Evolutionary conservation across 2,888 invertebrate genomes (phyloP).

Genomic region (Ormyrus rosae): DNA sequence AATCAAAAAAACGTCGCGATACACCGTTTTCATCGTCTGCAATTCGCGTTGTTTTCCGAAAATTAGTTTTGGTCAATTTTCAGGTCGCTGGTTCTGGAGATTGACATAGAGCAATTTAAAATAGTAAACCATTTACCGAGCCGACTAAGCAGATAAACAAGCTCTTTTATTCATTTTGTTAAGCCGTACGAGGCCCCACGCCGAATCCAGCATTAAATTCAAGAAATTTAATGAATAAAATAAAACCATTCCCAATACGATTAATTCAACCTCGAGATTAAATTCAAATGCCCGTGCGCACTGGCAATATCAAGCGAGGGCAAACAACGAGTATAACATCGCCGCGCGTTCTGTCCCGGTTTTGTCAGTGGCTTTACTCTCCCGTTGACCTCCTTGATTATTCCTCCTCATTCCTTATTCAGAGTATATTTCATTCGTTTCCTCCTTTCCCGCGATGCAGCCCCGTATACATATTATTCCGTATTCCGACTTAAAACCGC

Average conservation of each 20-base stretch:
- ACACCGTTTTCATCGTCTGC: too few relatives aligned
- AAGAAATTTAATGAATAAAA: too few relatives aligned
- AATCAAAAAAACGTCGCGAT: too few relatives aligned
- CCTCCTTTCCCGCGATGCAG: conserved; percentile 60
- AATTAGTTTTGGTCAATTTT: not conserved
- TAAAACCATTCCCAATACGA: not conserved
- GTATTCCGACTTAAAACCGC: conserved; percentile 60
- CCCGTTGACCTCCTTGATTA: conserved; percentile 63
- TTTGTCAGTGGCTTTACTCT: conserved; percentile 40
- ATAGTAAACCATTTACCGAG: not conserved
- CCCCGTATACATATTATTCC: conserved; percentile 61
- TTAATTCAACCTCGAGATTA: conserved; percentile 33
- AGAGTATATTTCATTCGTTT: conserved; percentile 72
- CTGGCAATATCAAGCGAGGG: conserved; percentile 23
- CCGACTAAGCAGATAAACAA: not conserved
- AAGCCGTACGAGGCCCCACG: too few relatives aligned
- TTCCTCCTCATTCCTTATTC: conserved; percentile 72
- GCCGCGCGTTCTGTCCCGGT: conserved; percentile 1
- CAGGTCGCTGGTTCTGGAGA: not conserved
- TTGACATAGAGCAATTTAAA: not conserved
- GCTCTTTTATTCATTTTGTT: too few relatives aligned
- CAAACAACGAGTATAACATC: conserved; percentile 27
- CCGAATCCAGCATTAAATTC: too few relatives aligned
- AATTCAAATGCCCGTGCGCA: conserved; percentile 15
- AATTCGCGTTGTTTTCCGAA: not conserved